Base-by-base conservation (phyloP, 2,113 vertebrate species). In the Ctenomys sociabilis region DNA sequence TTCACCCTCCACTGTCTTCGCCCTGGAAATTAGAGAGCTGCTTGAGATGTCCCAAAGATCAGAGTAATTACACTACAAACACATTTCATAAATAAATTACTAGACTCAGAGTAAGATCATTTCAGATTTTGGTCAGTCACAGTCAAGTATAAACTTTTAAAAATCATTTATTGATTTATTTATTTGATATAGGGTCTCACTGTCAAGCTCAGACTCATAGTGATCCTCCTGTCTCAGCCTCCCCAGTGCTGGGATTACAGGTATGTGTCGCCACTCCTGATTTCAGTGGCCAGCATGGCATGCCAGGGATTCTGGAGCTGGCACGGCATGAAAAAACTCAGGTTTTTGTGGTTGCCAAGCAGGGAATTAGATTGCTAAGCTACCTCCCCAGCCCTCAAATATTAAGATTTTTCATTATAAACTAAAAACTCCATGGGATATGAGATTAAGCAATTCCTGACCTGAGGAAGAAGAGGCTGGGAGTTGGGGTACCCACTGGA, bases 41-140 rank as follows among this genome's bases (percentile, higher is more conserved):
- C 2, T 6, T 17, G 19, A 35, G 35, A n/a, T 3, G 14, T n/a
- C 16, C 16, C 66, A 70, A 70, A 70, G 75, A 75, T 54, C n/a
- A 68, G 1, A 17, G 57, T 26, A 73, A 17, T 37, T n/a, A 21
- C 6, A 17, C 8, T 17, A 40, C 68, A 81, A 92, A 17, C 57
- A 80, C 59, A 37, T 13, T 88, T 66, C 66, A 77, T 54, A 72
- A 81, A 80, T 85, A 80, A 73, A 26, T 43, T 24, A 90, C 83
- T 90, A 22, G 26, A 88, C 73, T 85, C n/a, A 63, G 37, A 94
- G 30, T 59, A 89, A 75, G 49, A 72, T 43, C 85, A 93, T 30
- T 75, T 94, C 57, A 61, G 40, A 57, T 49, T 77, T 63, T 78
- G 7, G 68, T 64, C 1, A 43, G 63, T 52, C 16, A 70, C 7